Percentiles rank a stretch among this genome's conserved stretches.
These are phyloP conservation scores for Coryphaenoides rupestris DNA, from an alignment of 2,113 vertebrate species.

Conservation along the genomic window DNA sequence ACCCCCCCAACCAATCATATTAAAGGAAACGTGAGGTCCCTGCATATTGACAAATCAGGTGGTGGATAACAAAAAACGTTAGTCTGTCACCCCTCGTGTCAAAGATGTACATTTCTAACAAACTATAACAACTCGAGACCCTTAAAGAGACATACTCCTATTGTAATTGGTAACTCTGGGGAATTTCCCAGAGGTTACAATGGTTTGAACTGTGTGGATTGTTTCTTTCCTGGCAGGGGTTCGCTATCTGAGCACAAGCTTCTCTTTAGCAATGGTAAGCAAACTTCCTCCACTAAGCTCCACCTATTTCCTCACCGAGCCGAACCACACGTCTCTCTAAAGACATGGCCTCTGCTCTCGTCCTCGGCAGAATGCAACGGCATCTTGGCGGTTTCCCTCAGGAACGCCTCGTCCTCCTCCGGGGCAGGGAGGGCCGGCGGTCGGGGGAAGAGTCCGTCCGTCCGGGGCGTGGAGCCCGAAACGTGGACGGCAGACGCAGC, in stretches of 20 bases:
- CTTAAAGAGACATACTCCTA: too few species aligned
- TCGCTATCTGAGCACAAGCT: constrained; percentile 84
- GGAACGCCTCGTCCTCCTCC: constrained; percentile 77
- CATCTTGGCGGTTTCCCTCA: constrained; percentile 53
- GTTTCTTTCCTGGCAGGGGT: constrained; percentile 69
- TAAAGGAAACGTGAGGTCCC: too few species aligned
- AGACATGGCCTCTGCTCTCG: too few species aligned
- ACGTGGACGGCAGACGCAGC: constrained; percentile 55
- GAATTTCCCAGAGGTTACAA: too few species aligned
- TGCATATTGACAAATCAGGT: too few species aligned
- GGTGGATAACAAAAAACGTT: too few species aligned
- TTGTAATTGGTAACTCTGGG: too few species aligned
- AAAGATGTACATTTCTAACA: too few species aligned
- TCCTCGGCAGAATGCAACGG: constrained; percentile 70
- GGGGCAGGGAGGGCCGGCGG: constrained; percentile 56
- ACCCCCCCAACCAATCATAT: too few species aligned
- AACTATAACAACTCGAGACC: too few species aligned
- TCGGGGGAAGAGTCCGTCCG: constrained; percentile 37
- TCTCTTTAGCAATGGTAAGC: constrained; percentile 78
- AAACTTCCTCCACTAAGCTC: not conserved
- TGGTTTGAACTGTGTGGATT: too few species aligned
- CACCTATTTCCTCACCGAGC: not conserved
- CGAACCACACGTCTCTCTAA: not conserved
- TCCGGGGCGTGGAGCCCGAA: constrained; percentile 20
- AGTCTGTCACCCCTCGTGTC: too few species aligned